Evolutionary conservation across 2,888 invertebrate species (phyloP).

Genomic region (Caenorhabditis doughertyi): DNA sequence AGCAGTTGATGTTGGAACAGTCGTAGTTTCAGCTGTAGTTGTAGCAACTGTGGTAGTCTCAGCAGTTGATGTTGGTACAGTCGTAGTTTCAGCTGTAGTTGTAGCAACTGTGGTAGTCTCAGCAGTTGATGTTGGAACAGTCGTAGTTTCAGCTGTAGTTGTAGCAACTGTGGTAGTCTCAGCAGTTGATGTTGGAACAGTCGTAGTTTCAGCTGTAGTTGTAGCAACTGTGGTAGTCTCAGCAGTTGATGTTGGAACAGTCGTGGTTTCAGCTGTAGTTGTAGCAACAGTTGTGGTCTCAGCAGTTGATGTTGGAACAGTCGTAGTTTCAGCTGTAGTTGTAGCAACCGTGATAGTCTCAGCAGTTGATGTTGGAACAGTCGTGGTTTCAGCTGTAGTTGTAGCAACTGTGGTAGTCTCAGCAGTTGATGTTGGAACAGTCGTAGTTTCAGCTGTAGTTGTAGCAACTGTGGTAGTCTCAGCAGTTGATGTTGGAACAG

Average conservation of each 20-base stretch:
- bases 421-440: not conserved
- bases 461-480: not conserved
- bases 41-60: not conserved
- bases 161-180: not conserved
- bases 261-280: not conserved
- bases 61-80: not conserved
- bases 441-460: not conserved
- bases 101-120: not conserved
- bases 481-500: not conserved
- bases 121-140: not conserved
- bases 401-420: not conserved
- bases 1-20: not conserved
- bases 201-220: constrained; percentile 6
- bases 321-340: not conserved
- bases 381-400: not conserved
- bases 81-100: not conserved
- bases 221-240: not conserved
- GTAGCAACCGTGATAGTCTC: not conserved
- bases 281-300: not conserved
- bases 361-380: not conserved
- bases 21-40: not conserved
- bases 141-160: not conserved
- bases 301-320: not conserved
- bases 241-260: not conserved
- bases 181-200: not conserved